These are phyloP conservation scores for Varanus komodoensis DNA, from an alignment of 2,113 vertebrate species.

Conservation along the genomic window DNA sequence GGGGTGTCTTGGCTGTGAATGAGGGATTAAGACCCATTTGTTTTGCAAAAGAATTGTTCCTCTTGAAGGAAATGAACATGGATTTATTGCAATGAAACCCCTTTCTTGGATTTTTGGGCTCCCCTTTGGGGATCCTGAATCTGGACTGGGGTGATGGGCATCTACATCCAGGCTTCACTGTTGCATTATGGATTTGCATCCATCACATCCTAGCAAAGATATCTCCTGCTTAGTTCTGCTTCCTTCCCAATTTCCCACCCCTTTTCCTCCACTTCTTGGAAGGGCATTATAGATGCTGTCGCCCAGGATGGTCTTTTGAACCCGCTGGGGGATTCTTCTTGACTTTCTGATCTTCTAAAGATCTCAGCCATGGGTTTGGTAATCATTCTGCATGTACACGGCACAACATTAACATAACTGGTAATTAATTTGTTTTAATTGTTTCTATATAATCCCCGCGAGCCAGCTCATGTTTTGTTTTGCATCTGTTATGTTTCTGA, in stretches of 20 bases:
- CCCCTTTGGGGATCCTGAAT: too few relatives aligned
- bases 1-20: too few relatives aligned
- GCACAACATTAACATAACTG: conserved; percentile 69
- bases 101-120: too few relatives aligned
- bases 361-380: conserved; percentile 58
- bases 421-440: conserved; percentile 79
- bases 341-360: conserved; percentile 61
- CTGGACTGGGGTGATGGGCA: too few relatives aligned
- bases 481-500: conserved; percentile 78
- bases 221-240: not conserved
- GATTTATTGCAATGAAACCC: too few relatives aligned
- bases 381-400: conserved; percentile 54
- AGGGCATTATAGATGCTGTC: not conserved
- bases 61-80: too few relatives aligned
- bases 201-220: not conserved
- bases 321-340: conserved; percentile 53
- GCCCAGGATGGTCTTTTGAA: conserved; percentile 33
- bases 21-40: too few relatives aligned
- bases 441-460: conserved; percentile 75
- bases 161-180: too few relatives aligned
- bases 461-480: conserved; percentile 78
- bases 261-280: not conserved
- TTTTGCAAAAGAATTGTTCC: too few relatives aligned
- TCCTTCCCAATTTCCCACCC: not conserved
- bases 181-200: not conserved